Base-by-base conservation (phyloP, 2,797 vertebrate species). In the Kryptolebias ocellatus region DNA sequence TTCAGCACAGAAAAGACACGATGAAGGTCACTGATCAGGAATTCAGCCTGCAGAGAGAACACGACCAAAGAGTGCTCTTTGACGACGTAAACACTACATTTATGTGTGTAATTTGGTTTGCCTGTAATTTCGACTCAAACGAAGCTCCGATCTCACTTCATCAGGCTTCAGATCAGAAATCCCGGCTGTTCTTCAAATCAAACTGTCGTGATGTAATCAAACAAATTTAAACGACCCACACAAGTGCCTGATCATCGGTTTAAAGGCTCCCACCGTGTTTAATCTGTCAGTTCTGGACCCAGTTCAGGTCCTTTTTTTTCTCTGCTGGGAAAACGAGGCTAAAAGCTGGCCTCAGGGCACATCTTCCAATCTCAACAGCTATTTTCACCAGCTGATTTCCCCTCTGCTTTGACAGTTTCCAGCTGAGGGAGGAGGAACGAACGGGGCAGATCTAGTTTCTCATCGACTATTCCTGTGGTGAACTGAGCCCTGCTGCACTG, bases 401-500 rank as follows among this genome's bases (percentile, higher is more conserved):
- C 46, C 64, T 20, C 37, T 47, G 60, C 70, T 53, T 34, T 53
- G 57, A 47, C 83, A 68, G 83, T 89, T 90, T 79, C 71, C 81
- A 85, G 66, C 75, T 55, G 78, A 80, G 87, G 61, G 73, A 78
- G 56, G 57, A 64, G 67, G 60, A 72, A 72, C 53, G 50, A 85
- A 83, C 79, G 74, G 63, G 72, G 49, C 31, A 67, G 86, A 90
- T 95, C 85, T 67, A 81, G 88, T 95, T 93, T 92, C 94, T 91
- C 92, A 94, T 94, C 94, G 87, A 92, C 91, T 93, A 95, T 94
- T 93, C 93, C 90, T 81, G 60, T 81, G 81, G 93, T 88, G 88
- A 94, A 92, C 90, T 58, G 90, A 94, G 90, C 92, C 84, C 85
- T 70, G 69, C 63, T 60, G 71, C 74, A 89, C 87, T 91, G 93